Conservation (phyloP, 2,113 vertebrate genomes). For the Phalacrocorax pelagicus region DNA sequence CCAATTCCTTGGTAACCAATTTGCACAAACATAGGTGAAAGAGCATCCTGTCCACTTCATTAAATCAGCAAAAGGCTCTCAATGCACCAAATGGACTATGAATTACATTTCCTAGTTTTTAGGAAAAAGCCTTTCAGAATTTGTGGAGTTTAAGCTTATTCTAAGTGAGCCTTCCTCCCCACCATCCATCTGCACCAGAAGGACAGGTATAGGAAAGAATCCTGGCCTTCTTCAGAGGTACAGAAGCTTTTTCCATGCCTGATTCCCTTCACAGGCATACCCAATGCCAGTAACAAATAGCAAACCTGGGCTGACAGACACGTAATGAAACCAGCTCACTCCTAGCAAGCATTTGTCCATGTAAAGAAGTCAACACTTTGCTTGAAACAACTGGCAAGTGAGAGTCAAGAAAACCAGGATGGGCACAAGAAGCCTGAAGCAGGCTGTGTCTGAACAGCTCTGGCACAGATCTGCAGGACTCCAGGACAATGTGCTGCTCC, state of each 20-base stretch:
- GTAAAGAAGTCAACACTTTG: not conserved
- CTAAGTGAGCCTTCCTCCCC: not conserved
- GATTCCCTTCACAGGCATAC: not conserved
- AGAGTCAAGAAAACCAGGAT: not conserved
- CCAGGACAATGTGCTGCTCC: not conserved
- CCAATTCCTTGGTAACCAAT: not conserved
- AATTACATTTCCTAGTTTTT: not conserved
- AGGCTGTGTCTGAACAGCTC: not conserved
- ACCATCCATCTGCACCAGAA: not conserved
- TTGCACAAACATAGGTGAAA: not conserved
- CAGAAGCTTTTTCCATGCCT: not conserved
- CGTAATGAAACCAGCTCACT: accelerated
- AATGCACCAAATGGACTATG: not conserved
- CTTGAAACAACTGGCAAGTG: not conserved
- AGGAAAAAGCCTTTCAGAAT: not conserved
- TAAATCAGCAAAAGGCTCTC: not conserved
- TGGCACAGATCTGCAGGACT: not conserved
- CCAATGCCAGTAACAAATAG: not conserved
- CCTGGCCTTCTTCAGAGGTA: not conserved
- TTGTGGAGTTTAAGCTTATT: not conserved
- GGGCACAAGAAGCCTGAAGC: not conserved
- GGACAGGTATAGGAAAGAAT: not conserved
- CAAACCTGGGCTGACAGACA: not conserved
- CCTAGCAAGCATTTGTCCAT: not conserved
- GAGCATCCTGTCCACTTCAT: not conserved